These are phyloP conservation scores for Anastrepha obliqua DNA, from an alignment of 1,140 invertebrate species.

Conservation along the genomic window DNA sequence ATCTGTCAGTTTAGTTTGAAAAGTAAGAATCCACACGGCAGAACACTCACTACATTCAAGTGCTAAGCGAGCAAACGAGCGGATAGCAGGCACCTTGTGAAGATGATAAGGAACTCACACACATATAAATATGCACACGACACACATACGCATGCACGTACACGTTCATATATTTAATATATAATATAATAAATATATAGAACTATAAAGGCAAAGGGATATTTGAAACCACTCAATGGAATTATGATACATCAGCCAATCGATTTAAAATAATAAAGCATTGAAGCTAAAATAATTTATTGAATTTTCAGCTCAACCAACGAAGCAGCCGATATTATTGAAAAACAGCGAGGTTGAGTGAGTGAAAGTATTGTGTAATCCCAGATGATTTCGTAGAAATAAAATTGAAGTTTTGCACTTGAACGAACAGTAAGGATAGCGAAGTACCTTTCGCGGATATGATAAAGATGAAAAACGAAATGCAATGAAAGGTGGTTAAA, in stretches of 20 bases:
- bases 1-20: slow-evolving; percentile 36
- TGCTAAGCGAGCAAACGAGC: background rate
- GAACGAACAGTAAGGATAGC: background rate
- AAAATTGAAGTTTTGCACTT: background rate
- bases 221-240: slow-evolving; percentile 38
- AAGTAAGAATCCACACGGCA: background rate
- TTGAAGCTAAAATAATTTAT: slow-evolving; percentile 43
- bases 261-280: slow-evolving; percentile 44
- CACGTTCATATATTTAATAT: background rate
- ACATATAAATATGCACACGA: background rate
- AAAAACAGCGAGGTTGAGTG: background rate
- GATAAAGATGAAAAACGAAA: background rate
- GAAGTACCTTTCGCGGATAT: background rate
- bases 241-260: slow-evolving; percentile 48
- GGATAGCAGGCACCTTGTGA: background rate
- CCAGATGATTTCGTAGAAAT: background rate
- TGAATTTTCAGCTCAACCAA: slow-evolving; percentile 38
- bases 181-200: background rate
- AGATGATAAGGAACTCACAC: background rate
- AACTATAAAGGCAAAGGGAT: slow-evolving; percentile 32
- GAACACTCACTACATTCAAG: background rate
- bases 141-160: background rate
- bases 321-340: background rate
- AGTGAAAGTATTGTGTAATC: background rate
- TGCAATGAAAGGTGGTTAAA: background rate